Evolutionary conservation across 2,797 vertebrate genomes (phyloP).

Genomic region (Enteromius trimaculatus): DNA sequence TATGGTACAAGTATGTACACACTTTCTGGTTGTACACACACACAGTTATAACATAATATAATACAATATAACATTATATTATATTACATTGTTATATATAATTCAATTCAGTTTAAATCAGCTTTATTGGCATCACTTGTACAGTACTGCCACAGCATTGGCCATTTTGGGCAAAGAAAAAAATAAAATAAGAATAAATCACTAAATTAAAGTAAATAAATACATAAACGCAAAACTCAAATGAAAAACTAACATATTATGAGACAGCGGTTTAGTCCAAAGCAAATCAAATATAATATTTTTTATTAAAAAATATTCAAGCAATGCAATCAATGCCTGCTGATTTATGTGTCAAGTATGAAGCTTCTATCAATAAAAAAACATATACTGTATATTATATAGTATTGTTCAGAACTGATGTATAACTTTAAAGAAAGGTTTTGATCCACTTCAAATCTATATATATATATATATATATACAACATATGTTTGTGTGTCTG

Average conservation of each 20-base stretch:
- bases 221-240: not conserved
- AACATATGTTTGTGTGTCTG: no score
- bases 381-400: no score
- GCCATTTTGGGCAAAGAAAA: not conserved
- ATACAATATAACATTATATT: no score
- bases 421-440: no score
- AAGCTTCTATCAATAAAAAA: not conserved
- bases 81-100: not conserved
- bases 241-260: not conserved
- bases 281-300: not conserved
- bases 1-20: not conserved
- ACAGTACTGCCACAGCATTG: not conserved
- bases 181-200: not conserved
- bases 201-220: not conserved
- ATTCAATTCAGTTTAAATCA: not conserved
- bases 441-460: no score
- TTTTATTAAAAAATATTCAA: not conserved
- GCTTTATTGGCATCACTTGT: not conserved
- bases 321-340: not conserved
- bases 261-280: not conserved
- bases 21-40: not conserved
- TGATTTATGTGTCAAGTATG: not conserved
- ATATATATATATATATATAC: no score
- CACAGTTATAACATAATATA: not conserved
- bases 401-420: no score